A percentile compares a stretch with the other conserved stretches of the same genome.
Evolutionary conservation across 2,797 vertebrate species (phyloP).

Genomic region (Pantherophis alleghaniensis): DNA sequence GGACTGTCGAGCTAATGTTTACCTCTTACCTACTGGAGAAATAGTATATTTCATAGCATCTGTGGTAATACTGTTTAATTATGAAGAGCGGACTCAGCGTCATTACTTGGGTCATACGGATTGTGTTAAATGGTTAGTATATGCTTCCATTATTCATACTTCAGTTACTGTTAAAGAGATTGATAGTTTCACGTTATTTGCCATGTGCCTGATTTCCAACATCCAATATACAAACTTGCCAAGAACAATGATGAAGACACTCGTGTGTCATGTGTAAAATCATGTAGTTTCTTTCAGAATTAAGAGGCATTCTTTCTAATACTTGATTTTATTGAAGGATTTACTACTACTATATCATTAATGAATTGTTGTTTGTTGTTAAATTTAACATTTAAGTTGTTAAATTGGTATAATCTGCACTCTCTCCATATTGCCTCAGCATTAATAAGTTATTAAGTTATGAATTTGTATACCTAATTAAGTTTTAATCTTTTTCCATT

Average conservation of each 20-base stretch:
- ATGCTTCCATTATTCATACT: neutral
- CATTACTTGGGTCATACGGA: slow-evolving; percentile 97
- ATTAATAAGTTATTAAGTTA: neutral
- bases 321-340: neutral
- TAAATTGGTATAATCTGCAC: neutral
- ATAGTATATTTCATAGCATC: slow-evolving; percentile 96
- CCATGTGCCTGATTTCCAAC: neutral
- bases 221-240: neutral
- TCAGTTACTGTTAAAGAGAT: neutral
- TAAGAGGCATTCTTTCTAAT: neutral
- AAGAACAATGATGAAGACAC: neutral
- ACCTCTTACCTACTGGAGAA: slow-evolving; percentile 95
- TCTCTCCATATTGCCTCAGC: neutral
- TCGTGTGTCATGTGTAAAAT: neutral
- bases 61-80: slow-evolving; percentile 93
- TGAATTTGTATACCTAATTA: neutral
- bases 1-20: slow-evolving; percentile 94
- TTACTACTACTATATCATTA: neutral
- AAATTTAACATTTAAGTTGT: no score
- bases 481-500: neutral
- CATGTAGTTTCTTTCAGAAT: neutral
- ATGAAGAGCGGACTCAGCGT: slow-evolving; percentile 91
- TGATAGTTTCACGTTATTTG: neutral
- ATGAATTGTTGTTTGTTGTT: neutral
- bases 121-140: slow-evolving; percentile 94